Conservation (phyloP, 2,113 vertebrate genomes). For the Vanacampus margaritifer region DNA sequence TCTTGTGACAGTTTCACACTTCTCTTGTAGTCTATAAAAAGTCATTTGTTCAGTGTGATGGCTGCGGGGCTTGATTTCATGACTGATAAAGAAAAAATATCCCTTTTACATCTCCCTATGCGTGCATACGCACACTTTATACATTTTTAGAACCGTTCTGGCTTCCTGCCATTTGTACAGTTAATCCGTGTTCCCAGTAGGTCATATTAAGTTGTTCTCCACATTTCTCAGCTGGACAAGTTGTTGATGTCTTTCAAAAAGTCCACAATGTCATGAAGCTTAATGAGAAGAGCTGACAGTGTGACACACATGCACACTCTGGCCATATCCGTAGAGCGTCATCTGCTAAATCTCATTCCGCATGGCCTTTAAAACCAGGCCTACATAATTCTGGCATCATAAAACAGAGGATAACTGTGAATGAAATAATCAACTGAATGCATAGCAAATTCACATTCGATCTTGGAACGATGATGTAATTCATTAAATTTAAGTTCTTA, state of each 20-base stretch:
- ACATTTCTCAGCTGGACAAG: slow-evolving; percentile 42
- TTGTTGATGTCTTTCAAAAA: slow-evolving; percentile 43
- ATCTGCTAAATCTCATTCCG: background rate
- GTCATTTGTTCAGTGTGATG: background rate
- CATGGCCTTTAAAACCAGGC: background rate
- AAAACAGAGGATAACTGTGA: background rate
- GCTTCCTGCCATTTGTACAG: slow-evolving; percentile 43
- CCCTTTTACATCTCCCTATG: background rate
- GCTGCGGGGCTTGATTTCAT: background rate
- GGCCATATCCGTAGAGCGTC: background rate
- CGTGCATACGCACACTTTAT: background rate
- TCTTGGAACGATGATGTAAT: background rate
- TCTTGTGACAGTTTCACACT: background rate
- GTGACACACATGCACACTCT: background rate
- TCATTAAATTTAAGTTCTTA: background rate
- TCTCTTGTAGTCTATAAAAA: background rate
- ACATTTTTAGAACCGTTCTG: slow-evolving; percentile 15
- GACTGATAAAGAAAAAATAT: slow-evolving; percentile 5
- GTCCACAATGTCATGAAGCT: slow-evolving; percentile 44
- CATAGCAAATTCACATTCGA: background rate
- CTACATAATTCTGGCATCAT: background rate
- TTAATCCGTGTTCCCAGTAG: slow-evolving; percentile 42
- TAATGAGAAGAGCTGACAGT: slow-evolving; percentile 27
- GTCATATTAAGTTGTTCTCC: slow-evolving; percentile 6
- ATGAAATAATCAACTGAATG: background rate